Percentiles rank a stretch among this genome's conserved stretches.
Conservation (phyloP, 2,888 invertebrate genomes). For the Hedya salicella region DNA sequence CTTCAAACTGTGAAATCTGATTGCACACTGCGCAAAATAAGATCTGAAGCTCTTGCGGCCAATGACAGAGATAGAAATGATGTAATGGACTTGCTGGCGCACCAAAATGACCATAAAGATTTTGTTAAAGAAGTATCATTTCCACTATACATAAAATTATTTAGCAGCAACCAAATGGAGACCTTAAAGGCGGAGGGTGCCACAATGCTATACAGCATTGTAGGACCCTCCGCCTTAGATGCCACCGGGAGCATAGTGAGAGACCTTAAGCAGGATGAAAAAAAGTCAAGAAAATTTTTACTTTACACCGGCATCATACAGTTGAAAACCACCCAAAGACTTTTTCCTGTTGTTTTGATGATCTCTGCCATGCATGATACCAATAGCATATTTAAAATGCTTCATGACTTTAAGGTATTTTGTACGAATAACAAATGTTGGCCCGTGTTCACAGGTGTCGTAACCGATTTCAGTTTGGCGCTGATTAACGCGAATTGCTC, state of each 20-base stretch:
- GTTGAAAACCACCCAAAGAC: too few relatives aligned
- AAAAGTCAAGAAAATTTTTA: neutral
- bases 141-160: neutral
- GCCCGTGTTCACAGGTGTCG: too few relatives aligned
- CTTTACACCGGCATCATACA: neutral
- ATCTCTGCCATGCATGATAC: neutral
- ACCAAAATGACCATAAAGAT: neutral
- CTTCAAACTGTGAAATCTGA: constrained; percentile 4
- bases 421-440: too few relatives aligned
- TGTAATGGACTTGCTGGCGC: constrained; percentile 1
- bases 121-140: constrained; percentile 9
- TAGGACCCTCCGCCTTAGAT: too few relatives aligned
- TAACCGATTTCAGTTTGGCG: neutral
- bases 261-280: neutral
- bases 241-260: too few relatives aligned
- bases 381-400: constrained; percentile 9
- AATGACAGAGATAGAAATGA: constrained; percentile 13
- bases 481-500: constrained; percentile 2
- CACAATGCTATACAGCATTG: too few relatives aligned
- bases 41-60: constrained; percentile 1
- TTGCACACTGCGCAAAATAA: constrained; percentile 1
- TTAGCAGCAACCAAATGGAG: neutral
- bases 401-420: neutral
- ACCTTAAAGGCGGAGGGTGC: too few relatives aligned
- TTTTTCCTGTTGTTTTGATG: neutral